phyloP scores from a whole-genome alignment of 2,797 vertebrate species.

The Margarornis squamiger region DNA sequence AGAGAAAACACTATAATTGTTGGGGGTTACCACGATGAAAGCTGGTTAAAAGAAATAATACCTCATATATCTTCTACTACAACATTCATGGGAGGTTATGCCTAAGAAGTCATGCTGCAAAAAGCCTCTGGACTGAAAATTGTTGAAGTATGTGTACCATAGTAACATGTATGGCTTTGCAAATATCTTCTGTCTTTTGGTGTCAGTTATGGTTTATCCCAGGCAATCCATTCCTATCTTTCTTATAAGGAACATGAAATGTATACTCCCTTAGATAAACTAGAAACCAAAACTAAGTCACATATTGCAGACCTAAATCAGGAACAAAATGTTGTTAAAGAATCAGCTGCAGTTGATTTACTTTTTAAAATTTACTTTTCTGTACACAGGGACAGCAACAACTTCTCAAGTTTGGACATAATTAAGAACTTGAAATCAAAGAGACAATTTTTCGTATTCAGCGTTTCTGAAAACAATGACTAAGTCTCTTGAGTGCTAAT shows the following conservation, averaged over 20 bases:
- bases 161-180: background rate
- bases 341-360: background rate
- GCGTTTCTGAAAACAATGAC: background rate
- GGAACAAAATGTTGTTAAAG: background rate
- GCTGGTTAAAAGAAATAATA: background rate
- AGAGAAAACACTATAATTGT: background rate
- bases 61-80: background rate
- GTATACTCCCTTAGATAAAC: background rate
- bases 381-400: rapidly evolving
- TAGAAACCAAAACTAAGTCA: background rate
- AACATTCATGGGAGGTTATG: background rate
- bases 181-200: background rate
- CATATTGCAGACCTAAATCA: background rate
- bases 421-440: background rate
- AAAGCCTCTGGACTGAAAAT: background rate
- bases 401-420: background rate
- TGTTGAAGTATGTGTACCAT: background rate
- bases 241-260: background rate
- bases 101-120: background rate
- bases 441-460: background rate
- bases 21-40: background rate
- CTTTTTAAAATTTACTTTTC: background rate
- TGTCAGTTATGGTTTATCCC: background rate
- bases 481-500: background rate
- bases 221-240: background rate